Evolutionary conservation across 2,113 vertebrate genomes (phyloP), one percentile per base, ranked within the genome.

Genomic region (Scomber colias): DNA sequence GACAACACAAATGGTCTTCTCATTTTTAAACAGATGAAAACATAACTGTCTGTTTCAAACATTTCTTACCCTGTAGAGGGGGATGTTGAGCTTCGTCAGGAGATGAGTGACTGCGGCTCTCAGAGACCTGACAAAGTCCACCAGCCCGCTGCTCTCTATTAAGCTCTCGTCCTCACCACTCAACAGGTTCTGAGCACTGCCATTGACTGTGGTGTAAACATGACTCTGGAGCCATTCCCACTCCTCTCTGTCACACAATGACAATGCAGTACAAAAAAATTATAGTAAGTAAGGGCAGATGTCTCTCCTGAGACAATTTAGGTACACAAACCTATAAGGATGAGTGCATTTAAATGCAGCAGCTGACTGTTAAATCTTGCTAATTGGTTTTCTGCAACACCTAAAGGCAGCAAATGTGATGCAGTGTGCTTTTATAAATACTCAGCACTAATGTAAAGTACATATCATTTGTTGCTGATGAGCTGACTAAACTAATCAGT

Each of bases 141-240:
- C 76, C 74, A 93, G 73, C 10, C 74, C 86, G 9, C 78, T 79
- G 87, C 67, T 90, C 80, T 94, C 92, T 53, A 62, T 84, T 63
- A 49, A 14, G 60, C 70, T 66, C 4, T 90, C 84, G 1, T 92
- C 92, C 12, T 83, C 81, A 8, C 57, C 21, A 3, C 65, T 84
- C 61, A 88, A 35, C 53, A 86, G 82, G 76, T 82, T 86, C 46
- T 86, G 90, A 70, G 19, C 78, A 6, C 80, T 60, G 79, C 69
- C 84, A 13, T 16, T 85, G 69, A 85, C 48, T 27, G 86, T 71
- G 24, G 81, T 84, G 90, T 91, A 86, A 54, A 90, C 84, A 12
- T 94, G 91, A 67, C 87, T 91, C 91, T 94, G 94, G 48, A 96
- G 90, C 95, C 94, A 95, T 4, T 81, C 72, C 95, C 95, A 96